Conservation (phyloP, 2,888 invertebrate species). For the Drosophila vallismaia region DNA sequence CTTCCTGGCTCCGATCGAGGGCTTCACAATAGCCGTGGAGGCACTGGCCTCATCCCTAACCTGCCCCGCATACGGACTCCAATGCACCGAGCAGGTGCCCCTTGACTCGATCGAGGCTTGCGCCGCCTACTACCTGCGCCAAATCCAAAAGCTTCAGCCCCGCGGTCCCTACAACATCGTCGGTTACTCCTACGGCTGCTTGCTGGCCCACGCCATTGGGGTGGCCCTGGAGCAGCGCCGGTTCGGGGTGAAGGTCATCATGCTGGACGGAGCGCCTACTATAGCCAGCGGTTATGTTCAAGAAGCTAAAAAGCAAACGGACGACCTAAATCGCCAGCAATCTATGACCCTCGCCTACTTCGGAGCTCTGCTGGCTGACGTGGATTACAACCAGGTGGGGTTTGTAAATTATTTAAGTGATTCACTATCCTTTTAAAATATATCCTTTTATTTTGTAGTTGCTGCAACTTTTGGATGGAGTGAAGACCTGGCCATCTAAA, state of each 20-base stretch:
- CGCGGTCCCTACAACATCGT: constrained; percentile 93
- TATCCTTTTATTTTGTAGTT: constrained; percentile 52
- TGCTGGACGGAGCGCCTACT: constrained; percentile 95
- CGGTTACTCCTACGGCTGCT: constrained; percentile 98
- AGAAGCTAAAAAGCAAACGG: constrained; percentile 85
- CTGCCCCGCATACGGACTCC: constrained; percentile 93
- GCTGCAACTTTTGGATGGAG: constrained; percentile 76
- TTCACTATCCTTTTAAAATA: neutral
- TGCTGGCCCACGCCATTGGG: constrained; percentile 97
- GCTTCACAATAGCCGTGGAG: constrained; percentile 89
- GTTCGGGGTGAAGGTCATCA: constrained; percentile 84
- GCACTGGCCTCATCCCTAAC: constrained; percentile 89
- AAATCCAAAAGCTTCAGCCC: constrained; percentile 90
- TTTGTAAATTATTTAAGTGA: neutral
- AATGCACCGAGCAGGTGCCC: constrained; percentile 92
- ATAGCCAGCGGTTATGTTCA: constrained; percentile 91
- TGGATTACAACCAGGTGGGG: constrained; percentile 89
- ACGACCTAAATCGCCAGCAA: constrained; percentile 86
- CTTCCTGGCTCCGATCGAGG: constrained; percentile 94
- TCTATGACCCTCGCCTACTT: constrained; percentile 92
- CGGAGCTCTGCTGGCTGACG: constrained; percentile 90
- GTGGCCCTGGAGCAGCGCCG: constrained; percentile 89
- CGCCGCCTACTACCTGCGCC: constrained; percentile 89
- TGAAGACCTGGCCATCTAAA: constrained; percentile 83
- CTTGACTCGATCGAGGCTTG: constrained; percentile 89